Conservation (phyloP, 2,113 vertebrate species). For the Tyrannus savana region DNA sequence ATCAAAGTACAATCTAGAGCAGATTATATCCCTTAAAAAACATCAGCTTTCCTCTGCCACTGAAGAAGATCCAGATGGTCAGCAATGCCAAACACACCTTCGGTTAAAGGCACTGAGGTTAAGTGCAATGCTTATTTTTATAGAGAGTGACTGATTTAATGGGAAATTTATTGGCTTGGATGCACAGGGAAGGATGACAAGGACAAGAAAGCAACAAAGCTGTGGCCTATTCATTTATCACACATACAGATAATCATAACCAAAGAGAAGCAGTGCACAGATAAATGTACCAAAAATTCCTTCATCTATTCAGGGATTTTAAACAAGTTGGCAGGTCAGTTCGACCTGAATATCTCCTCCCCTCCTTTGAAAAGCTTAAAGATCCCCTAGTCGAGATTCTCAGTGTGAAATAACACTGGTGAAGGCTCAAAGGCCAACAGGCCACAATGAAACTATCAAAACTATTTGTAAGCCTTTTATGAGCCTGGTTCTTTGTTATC, state of each 20-base stretch:
- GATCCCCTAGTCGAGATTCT: background rate
- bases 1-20: background rate
- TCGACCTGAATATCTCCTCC: background rate
- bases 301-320: background rate
- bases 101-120: background rate
- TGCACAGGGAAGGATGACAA: background rate
- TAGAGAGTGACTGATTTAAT: background rate
- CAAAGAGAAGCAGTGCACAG: background rate
- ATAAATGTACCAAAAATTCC: background rate
- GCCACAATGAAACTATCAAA: background rate
- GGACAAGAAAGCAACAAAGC: background rate
- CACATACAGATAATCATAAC: background rate
- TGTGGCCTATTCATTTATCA: background rate
- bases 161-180: background rate
- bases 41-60: background rate
- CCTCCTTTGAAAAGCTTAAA: background rate
- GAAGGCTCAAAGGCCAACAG: background rate
- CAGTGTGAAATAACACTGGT: background rate
- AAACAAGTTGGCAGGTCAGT: background rate
- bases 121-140: background rate
- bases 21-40: constrained; percentile 22
- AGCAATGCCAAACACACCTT: background rate
- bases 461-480: background rate
- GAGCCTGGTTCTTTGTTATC: background rate
- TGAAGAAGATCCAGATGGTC: background rate